Percentiles rank a stretch among this genome's conserved stretches.
Conservation (phyloP, 2,888 invertebrate genomes). For the Protophormia terraenovae region DNA sequence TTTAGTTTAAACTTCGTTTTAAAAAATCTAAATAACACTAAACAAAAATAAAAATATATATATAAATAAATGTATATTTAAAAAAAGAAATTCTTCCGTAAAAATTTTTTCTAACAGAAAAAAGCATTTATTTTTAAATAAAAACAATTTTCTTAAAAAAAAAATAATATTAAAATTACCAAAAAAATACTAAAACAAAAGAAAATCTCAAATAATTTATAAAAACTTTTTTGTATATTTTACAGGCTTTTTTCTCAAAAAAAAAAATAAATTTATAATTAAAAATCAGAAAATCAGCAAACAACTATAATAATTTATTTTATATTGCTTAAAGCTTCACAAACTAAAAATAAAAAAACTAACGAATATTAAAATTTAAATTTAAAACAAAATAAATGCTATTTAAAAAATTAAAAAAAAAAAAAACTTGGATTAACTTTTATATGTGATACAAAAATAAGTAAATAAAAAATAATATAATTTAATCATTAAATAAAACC, state of each 20-base stretch:
- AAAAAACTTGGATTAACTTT: constrained; percentile 61
- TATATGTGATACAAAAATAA: constrained; percentile 61
- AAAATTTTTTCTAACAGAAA: constrained; percentile 62
- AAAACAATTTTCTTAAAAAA: constrained; percentile 51
- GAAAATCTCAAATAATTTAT: constrained; percentile 68
- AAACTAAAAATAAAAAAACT: constrained; percentile 4
- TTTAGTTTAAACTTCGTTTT: neutral
- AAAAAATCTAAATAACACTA: constrained; percentile 45
- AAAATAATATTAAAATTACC: constrained; percentile 13
- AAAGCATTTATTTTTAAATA: constrained; percentile 68
- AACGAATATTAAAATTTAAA: constrained; percentile 37
- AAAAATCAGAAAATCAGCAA: neutral
- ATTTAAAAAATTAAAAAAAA: constrained; percentile 21
- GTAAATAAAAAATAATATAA: neutral
- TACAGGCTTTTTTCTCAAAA: constrained; percentile 73
- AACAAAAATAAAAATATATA: constrained; percentile 30
- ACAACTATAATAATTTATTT: constrained; percentile 16
- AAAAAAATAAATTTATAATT: constrained; percentile 35
- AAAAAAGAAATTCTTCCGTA: constrained; percentile 63
- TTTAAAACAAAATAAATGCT: constrained; percentile 10
- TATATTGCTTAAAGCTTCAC: constrained; percentile 59
- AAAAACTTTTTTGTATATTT: constrained; percentile 69
- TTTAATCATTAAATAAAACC: constrained; percentile 1
- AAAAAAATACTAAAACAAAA: constrained; percentile 46
- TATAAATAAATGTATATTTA: constrained; percentile 6